Percentiles rank a stretch among this genome's conserved stretches.
Evolutionary conservation across 1,140 invertebrate genomes (phyloP).

Genomic region (Galendromus occidentalis): DNA sequence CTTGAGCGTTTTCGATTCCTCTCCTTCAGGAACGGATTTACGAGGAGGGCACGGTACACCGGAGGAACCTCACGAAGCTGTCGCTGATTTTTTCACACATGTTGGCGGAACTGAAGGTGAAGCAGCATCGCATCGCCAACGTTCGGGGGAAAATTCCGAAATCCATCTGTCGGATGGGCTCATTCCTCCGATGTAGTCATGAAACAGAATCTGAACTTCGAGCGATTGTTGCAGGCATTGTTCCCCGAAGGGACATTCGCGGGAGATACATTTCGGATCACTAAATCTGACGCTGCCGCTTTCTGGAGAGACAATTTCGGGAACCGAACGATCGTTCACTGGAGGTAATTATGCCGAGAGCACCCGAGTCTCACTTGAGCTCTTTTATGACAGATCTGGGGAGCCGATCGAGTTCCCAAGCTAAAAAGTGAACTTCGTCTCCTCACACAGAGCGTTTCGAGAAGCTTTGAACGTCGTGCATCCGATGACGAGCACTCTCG

Average conservation of each 20-base stretch:
- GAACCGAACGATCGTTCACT: constrained; percentile 89
- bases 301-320: constrained; percentile 93
- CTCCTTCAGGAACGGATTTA: constrained; percentile 86
- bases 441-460: constrained; percentile 81
- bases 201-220: too few species aligned
- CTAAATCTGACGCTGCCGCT: constrained; percentile 96
- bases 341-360: constrained; percentile 44
- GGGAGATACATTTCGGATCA: constrained; percentile 92
- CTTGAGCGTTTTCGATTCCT: too few species aligned
- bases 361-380: neutral
- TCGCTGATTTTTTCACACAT: constrained; percentile 99
- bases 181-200: too few species aligned
- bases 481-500: constrained; percentile 75
- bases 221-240: constrained; percentile 31
- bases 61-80: constrained; percentile 88
- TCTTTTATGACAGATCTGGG: too few species aligned
- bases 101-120: constrained; percentile 92
- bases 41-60: constrained; percentile 82
- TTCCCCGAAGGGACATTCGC: constrained; percentile 86
- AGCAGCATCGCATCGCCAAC: too few species aligned
- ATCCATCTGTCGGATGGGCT: too few species aligned
- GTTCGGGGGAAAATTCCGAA: too few species aligned
- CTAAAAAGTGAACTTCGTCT: neutral
- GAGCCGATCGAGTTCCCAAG: too few species aligned
- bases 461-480: constrained; percentile 83